Evolutionary conservation across 2,888 invertebrate genomes (phyloP).

Genomic region (Cenopis cana): DNA sequence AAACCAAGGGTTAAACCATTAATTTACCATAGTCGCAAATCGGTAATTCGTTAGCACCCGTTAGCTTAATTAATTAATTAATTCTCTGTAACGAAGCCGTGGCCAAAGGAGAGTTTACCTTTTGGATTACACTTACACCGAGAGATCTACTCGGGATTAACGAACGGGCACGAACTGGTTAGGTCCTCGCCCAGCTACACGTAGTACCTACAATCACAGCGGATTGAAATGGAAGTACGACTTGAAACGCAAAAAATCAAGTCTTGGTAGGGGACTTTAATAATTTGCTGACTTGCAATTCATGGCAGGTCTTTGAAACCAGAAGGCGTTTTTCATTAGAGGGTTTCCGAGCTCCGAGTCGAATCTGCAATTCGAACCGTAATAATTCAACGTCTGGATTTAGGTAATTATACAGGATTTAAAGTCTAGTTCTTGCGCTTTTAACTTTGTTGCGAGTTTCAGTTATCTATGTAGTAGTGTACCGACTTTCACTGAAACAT

Average conservation of each 20-base stretch:
- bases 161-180: conserved; percentile 24
- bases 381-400: conserved; percentile 19
- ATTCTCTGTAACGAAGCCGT: conserved; percentile 16
- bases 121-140: conserved; percentile 17
- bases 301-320: conserved; percentile 16
- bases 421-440: not conserved
- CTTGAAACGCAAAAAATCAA: conserved; percentile 18
- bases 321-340: conserved; percentile 53
- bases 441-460: conserved; percentile 9
- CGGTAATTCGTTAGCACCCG: not conserved
- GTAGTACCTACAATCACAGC: conserved; percentile 4
- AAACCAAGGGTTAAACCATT: too few species aligned
- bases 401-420: not conserved
- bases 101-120: conserved; percentile 19
- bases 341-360: conserved; percentile 47
- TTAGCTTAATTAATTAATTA: not conserved
- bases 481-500: too few species aligned
- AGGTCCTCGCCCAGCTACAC: not conserved
- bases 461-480: too few species aligned
- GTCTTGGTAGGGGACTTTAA: conserved; percentile 8
- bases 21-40: not conserved
- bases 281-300: conserved; percentile 34
- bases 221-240: conserved; percentile 14
- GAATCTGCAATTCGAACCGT: conserved; percentile 46
- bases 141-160: conserved; percentile 20